Evolutionary conservation across 35 echinoderm and acorn worm genomes (phyloP).

Genomic region (Strongylocentrotus purpuratus): DNA sequence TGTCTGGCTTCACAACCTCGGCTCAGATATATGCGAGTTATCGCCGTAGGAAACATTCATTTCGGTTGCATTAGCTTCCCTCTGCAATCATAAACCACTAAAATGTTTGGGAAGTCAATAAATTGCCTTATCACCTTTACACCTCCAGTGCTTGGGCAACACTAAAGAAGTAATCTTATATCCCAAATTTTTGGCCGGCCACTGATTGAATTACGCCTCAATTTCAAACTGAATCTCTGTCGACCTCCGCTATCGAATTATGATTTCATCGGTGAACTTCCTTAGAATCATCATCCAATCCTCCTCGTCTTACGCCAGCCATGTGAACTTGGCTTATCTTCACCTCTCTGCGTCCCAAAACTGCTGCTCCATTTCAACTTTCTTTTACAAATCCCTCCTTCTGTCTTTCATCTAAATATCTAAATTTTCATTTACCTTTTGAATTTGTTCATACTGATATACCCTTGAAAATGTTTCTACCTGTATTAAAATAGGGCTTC

Average conservation of each 20-base stretch:
- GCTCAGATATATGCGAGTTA: slow-evolving; percentile 1
- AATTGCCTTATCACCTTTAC: slow-evolving; percentile 7
- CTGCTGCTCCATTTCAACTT: background rate
- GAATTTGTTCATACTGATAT: too few relatives aligned
- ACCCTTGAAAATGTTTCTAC: too few relatives aligned
- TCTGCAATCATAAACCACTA: slow-evolving; percentile 3
- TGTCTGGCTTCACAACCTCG: background rate
- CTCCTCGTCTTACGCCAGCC: background rate
- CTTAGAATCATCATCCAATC: background rate
- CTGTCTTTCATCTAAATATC: background rate
- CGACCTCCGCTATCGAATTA: slow-evolving; percentile 22
- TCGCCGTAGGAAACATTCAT: slow-evolving; percentile 6
- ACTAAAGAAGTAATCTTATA: slow-evolving; percentile 16
- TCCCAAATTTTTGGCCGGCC: background rate
- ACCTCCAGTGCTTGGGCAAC: background rate
- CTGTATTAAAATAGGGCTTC: too few relatives aligned
- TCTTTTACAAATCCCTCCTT: background rate
- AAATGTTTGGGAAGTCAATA: slow-evolving; percentile 25
- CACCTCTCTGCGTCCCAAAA: background rate
- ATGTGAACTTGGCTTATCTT: background rate
- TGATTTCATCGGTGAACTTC: slow-evolving; percentile 24
- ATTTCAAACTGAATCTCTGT: slow-evolving; percentile 33
- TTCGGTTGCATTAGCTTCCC: background rate
- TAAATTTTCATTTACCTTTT: background rate
- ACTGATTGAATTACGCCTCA: slow-evolving; percentile 38